A percentile compares a stretch with the other conserved stretches of the same genome.
phyloP scores from a whole-genome alignment of 53 echinoderm and acorn worm genomes.

The Stichopus horrens region DNA sequence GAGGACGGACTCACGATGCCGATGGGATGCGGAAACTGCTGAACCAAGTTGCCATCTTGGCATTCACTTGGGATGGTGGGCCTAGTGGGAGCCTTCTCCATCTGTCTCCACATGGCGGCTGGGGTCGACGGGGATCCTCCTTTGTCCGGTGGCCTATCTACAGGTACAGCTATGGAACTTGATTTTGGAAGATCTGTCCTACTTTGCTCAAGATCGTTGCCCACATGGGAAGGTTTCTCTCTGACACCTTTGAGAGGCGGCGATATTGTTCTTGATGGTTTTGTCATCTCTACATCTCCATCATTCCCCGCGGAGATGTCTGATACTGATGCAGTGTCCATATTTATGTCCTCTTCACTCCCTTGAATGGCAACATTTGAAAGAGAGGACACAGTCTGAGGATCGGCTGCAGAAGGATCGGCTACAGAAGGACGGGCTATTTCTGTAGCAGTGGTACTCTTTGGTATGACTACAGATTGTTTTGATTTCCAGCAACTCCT shows the following conservation, averaged over 20 bases:
- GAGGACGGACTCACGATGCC: not conserved
- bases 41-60: not conserved
- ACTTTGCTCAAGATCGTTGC: not conserved
- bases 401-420: too few relatives aligned
- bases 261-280: not conserved
- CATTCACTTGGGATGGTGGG: not conserved
- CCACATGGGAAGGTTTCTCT: not conserved
- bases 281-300: not conserved
- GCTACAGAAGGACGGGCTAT: too few relatives aligned
- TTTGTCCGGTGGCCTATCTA: not conserved
- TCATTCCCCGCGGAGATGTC: not conserved
- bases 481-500: constrained; percentile 1
- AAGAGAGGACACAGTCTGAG: not conserved
- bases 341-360: not conserved
- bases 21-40: not conserved
- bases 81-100: not conserved
- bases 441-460: not conserved
- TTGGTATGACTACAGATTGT: not conserved
- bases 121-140: not conserved
- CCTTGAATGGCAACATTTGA: too few relatives aligned
- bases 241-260: too few relatives aligned
- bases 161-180: not conserved
- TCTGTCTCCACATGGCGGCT: not conserved
- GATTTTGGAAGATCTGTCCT: not conserved
- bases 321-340: not conserved